These are phyloP conservation scores for Morelia viridis DNA, from an alignment of 2,797 vertebrate genomes.

Conservation along the genomic window DNA sequence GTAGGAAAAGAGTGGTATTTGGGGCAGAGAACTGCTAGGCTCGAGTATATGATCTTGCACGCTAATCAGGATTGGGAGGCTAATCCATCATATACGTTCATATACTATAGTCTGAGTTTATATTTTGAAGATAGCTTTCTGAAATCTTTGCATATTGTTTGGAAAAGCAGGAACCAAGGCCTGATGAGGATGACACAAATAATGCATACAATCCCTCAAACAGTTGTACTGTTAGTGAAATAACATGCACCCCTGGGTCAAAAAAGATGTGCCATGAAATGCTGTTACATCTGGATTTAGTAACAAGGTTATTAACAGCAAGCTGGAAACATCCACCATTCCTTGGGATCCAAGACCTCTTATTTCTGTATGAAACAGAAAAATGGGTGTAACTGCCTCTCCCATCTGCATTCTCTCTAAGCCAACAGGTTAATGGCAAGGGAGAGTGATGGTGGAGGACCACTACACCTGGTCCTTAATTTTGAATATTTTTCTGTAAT, in stretches of 20 bases:
- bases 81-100: not conserved
- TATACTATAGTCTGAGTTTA: not conserved
- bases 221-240: conserved; percentile 8
- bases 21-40: not conserved
- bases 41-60: not conserved
- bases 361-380: conserved; percentile 37
- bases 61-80: not conserved
- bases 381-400: conserved; percentile 34
- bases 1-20: not conserved
- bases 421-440: not conserved
- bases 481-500: not conserved
- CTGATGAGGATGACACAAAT: not conserved
- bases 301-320: conserved; percentile 36
- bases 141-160: not conserved
- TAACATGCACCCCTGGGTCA: conserved; percentile 34
- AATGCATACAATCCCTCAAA: not conserved
- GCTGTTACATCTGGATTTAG: conserved; percentile 33
- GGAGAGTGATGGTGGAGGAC: not conserved
- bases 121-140: not conserved
- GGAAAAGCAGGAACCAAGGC: not conserved
- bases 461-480: not conserved
- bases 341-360: conserved; percentile 23
- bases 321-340: conserved; percentile 4
- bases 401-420: conserved; percentile 8
- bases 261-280: conserved; percentile 22